These are phyloP conservation scores for Pseudonaja textilis DNA, from an alignment of 2,113 vertebrate species.

Conservation along the genomic window DNA sequence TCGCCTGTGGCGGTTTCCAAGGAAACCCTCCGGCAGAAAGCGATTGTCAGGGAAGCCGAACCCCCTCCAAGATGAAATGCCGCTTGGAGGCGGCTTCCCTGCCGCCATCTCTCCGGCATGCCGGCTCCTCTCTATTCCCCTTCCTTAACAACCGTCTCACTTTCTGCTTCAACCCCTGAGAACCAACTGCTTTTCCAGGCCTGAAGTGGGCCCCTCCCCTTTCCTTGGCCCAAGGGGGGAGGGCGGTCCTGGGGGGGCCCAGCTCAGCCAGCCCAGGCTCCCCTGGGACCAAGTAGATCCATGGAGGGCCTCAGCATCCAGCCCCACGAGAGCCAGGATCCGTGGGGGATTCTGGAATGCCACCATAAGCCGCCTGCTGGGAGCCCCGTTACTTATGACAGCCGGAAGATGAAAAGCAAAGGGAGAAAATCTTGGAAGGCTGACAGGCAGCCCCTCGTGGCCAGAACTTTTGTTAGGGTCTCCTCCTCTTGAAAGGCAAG, in stretches of 20 bases:
- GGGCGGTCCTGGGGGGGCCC: background rate
- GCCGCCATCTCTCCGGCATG: background rate
- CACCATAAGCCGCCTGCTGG: background rate
- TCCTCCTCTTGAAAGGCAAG: background rate
- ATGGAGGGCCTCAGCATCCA: background rate
- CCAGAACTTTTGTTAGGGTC: background rate
- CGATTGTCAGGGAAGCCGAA: background rate
- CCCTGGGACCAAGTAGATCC: background rate
- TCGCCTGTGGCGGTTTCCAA: slow-evolving; percentile 3
- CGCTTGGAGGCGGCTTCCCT: background rate
- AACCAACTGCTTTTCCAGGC: too few species aligned
- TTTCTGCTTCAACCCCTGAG: background rate
- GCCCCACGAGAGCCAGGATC: background rate
- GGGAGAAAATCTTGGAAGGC: too few species aligned
- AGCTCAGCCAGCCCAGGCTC: background rate
- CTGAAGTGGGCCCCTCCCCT: background rate
- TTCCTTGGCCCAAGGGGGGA: background rate
- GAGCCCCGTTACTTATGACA: background rate
- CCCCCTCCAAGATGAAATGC: fast-evolving
- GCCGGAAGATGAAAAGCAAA: too few species aligned
- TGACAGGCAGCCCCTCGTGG: background rate
- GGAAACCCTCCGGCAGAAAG: slow-evolving; percentile 4
- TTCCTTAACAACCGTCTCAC: background rate
- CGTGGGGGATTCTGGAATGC: background rate
- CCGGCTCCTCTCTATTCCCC: fast-evolving